Conservation (phyloP, 1,140 invertebrate species). For the Hirudo medicinalis region DNA sequence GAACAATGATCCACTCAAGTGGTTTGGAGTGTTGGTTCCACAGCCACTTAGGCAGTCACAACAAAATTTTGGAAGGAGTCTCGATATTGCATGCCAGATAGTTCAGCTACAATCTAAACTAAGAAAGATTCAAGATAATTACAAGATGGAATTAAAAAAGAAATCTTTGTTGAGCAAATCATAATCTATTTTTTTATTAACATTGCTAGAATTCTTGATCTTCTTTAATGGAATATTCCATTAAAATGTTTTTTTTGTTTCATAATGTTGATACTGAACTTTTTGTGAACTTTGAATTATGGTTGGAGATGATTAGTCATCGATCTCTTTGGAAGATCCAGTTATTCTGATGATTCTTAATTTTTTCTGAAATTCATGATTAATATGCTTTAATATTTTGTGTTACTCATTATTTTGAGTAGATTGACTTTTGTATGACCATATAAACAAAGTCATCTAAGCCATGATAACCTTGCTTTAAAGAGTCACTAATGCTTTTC, state of each 20-base stretch:
- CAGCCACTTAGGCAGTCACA: constrained; percentile 30
- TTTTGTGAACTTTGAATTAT: background rate
- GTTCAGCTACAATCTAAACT: constrained; percentile 7
- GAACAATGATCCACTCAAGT: constrained; percentile 28
- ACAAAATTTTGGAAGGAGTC: constrained; percentile 25
- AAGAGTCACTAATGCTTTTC: no score
- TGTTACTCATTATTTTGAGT: no score
- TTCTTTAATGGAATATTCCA: background rate
- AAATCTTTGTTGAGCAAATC: background rate
- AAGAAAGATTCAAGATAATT: background rate
- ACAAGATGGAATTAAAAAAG: background rate
- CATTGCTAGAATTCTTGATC: no score
- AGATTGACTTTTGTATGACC: no score
- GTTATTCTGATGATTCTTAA: no score
- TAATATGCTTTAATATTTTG: no score
- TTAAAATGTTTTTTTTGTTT: background rate
- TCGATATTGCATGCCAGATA: constrained; percentile 20
- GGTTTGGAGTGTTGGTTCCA: constrained; percentile 35
- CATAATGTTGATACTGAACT: background rate
- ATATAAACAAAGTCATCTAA: no score
- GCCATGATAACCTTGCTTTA: no score
- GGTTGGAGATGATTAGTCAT: no score
- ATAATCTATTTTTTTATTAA: background rate
- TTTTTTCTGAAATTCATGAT: no score
- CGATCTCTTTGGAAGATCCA: no score